These are phyloP conservation scores for Drosophila neoperkinsi DNA, from an alignment of 2,888 invertebrate genomes.

Conservation along the genomic window DNA sequence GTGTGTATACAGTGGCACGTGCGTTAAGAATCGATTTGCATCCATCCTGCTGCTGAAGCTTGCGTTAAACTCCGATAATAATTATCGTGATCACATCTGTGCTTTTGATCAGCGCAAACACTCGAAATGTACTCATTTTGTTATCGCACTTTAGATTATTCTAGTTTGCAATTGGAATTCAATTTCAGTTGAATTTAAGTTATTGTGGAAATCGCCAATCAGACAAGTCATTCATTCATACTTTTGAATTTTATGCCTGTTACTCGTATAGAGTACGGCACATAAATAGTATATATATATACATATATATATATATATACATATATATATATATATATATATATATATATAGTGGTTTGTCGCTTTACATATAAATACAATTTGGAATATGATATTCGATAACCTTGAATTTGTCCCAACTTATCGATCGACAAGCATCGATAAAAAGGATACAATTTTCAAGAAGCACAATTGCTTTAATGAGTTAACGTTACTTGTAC, in stretches of 20 bases:
- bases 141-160: not conserved
- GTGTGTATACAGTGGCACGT: conserved; percentile 33
- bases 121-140: not conserved
- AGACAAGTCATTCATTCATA: not conserved
- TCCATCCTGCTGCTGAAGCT: conserved; percentile 17
- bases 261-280: not conserved
- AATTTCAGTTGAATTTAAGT: no score
- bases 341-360: not conserved
- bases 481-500: not conserved
- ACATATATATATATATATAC: not conserved
- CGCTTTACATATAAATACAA: not conserved
- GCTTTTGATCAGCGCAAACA: not conserved
- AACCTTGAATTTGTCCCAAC: not conserved
- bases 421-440: not conserved
- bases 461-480: not conserved
- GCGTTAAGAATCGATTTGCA: conserved; percentile 46
- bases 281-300: not conserved
- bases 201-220: no score
- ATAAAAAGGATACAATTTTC: not conserved
- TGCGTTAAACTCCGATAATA: conserved; percentile 8
- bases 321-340: not conserved
- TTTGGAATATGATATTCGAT: not conserved
- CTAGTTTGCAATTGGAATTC: not conserved
- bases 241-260: not conserved
- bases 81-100: conserved; percentile 22